Conservation (phyloP, 23 tunicate genomes). For the Halocynthia aurantium region DNA sequence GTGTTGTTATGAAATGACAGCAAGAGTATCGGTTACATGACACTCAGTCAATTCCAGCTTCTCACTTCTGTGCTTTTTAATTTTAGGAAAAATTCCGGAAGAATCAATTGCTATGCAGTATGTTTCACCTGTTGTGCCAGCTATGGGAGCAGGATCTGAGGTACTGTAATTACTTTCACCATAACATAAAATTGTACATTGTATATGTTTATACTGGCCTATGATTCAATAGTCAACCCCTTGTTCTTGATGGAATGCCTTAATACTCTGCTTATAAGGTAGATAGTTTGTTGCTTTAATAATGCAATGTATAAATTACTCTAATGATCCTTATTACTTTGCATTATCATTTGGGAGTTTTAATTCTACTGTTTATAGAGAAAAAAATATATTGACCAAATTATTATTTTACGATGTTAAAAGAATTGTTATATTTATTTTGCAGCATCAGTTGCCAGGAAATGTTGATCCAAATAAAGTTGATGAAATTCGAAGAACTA, state of each 20-base stretch:
- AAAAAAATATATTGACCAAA: background rate
- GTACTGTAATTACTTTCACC: background rate
- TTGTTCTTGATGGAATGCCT: background rate
- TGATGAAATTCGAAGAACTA: conserved; percentile 73
- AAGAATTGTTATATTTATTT: background rate
- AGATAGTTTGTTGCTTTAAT: background rate
- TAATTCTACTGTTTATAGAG: no score
- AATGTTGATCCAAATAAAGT: conserved; percentile 73
- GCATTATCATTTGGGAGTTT: no score
- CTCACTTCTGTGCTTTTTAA: background rate
- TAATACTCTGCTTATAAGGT: background rate
- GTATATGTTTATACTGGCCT: no score
- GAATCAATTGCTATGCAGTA: conserved; percentile 63
- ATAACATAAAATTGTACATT: background rate
- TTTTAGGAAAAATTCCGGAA: conserved; percentile 76
- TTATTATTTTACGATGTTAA: background rate
- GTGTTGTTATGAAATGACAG: no score
- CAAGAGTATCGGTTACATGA: no score
- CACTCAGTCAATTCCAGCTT: no score
- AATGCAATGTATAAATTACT: no score
- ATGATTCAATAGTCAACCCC: background rate
- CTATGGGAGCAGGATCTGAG: conserved; percentile 19
- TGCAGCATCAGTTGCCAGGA: conserved; percentile 25
- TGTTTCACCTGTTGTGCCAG: conserved; percentile 34
- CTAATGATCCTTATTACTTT: no score